These are phyloP conservation scores for Hyperoplus immaculatus DNA, from an alignment of 2,797 vertebrate species.

Conservation along the genomic window DNA sequence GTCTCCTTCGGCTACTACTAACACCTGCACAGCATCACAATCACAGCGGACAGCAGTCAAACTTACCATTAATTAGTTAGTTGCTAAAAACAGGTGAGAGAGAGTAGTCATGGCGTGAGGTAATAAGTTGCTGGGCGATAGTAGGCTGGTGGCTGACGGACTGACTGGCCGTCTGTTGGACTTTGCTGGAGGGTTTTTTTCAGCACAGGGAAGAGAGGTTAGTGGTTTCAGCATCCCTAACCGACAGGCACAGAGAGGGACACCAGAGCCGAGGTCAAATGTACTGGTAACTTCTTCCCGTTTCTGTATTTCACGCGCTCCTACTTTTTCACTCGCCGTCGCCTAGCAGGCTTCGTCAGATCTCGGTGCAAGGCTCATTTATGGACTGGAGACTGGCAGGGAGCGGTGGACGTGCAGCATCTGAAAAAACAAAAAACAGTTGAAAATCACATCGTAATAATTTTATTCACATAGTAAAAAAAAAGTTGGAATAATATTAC, in stretches of 20 bases:
- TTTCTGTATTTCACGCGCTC: constrained; percentile 38
- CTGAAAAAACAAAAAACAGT: constrained; percentile 68
- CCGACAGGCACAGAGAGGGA: constrained; percentile 47
- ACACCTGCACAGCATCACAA: not conserved
- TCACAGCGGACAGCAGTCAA: not conserved
- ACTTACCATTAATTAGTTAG: constrained; percentile 88
- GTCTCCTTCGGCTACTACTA: not conserved
- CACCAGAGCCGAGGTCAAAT: constrained; percentile 46
- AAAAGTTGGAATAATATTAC: not conserved
- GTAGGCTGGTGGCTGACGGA: constrained; percentile 71
- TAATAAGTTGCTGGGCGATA: constrained; percentile 77
- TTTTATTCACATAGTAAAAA: not conserved
- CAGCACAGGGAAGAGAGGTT: constrained; percentile 61
- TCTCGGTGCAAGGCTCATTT: constrained; percentile 71
- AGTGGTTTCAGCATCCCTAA: constrained; percentile 82
- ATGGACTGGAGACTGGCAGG: constrained; percentile 62
- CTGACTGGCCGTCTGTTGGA: constrained; percentile 56
- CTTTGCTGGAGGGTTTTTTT: constrained; percentile 55
- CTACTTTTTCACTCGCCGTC: constrained; percentile 32
- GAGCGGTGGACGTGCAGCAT: constrained; percentile 77
- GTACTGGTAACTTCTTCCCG: constrained; percentile 18
- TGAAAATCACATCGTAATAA: not conserved
- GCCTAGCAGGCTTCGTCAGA: constrained; percentile 58
- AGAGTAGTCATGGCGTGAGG: constrained; percentile 84
- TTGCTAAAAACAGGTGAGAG: constrained; percentile 79